These are phyloP conservation scores for Allygus modestus DNA, from an alignment of 2,888 invertebrate genomes.

Conservation along the genomic window DNA sequence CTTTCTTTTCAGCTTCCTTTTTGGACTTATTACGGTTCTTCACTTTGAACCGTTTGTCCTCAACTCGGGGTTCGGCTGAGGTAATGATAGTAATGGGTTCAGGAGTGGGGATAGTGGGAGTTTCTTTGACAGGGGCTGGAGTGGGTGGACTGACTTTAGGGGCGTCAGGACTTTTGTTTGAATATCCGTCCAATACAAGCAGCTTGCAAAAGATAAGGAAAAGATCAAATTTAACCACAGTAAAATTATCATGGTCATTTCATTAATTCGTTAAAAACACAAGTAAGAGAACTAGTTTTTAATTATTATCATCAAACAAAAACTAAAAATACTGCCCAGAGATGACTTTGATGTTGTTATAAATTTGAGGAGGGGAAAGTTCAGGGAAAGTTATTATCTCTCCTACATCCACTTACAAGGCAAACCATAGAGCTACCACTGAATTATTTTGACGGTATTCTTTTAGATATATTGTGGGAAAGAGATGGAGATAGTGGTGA, in stretches of 20 bases:
- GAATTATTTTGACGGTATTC: too few species aligned
- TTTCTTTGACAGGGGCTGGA: neutral
- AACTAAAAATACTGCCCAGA: too few species aligned
- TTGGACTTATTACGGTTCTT: slow-evolving; percentile 67
- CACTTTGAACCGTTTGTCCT: slow-evolving; percentile 64
- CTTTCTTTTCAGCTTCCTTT: slow-evolving; percentile 63
- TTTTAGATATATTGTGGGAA: too few species aligned
- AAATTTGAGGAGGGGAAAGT: too few species aligned
- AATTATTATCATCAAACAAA: too few species aligned
- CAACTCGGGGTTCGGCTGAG: slow-evolving; percentile 36
- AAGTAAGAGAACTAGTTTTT: too few species aligned
- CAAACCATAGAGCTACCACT: too few species aligned
- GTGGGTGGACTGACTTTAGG: slow-evolving; percentile 34
- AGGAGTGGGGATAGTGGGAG: neutral
- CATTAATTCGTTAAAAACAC: too few species aligned
- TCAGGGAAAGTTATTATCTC: too few species aligned
- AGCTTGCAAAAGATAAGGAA: slow-evolving; percentile 57
- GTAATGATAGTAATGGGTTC: slow-evolving; percentile 28
- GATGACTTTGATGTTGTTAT: too few species aligned
- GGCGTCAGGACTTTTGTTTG: slow-evolving; percentile 44
- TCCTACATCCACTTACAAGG: too few species aligned
- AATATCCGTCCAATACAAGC: slow-evolving; percentile 55
- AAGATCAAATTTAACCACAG: slow-evolving; percentile 16
- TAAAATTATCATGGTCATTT: neutral
- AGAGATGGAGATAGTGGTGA: too few species aligned